Percentiles rank a stretch among this genome's conserved stretches.
Conservation (phyloP, 2,888 invertebrate genomes). For the Lissonota sp. region DNA sequence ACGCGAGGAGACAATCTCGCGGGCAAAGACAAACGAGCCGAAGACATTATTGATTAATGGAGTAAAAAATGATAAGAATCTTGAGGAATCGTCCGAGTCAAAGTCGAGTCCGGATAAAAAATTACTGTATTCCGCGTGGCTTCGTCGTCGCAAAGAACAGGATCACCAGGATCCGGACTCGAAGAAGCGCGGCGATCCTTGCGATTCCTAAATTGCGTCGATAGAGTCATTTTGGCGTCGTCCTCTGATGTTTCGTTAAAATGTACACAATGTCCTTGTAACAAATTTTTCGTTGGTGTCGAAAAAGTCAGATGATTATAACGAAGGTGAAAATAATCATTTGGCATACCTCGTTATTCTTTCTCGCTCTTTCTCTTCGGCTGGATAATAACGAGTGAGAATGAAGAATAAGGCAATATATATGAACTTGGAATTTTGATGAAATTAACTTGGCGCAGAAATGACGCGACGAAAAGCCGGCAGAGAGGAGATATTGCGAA, state of each 20-base stretch:
- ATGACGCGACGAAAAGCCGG: not conserved
- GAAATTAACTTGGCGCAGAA: slow-evolving; percentile 18
- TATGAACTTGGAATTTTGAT: slow-evolving; percentile 47
- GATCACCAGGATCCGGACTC: slow-evolving; percentile 33
- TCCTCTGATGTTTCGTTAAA: slow-evolving; percentile 28
- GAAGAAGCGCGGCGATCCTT: slow-evolving; percentile 33
- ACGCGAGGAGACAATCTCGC: not conserved
- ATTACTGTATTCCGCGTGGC: slow-evolving; percentile 73
- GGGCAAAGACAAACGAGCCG: slow-evolving; percentile 22
- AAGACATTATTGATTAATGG: slow-evolving; percentile 11
- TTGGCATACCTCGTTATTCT: not conserved
- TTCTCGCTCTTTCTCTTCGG: too few species aligned
- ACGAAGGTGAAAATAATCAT: not conserved
- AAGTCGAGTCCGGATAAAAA: slow-evolving; percentile 68
- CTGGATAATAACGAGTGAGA: too few species aligned
- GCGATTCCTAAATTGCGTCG: slow-evolving; percentile 60
- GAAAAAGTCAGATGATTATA: not conserved
- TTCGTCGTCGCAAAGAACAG: slow-evolving; percentile 64
- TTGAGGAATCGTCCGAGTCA: slow-evolving; percentile 18
- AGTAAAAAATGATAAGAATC: slow-evolving; percentile 32
- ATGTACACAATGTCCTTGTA: slow-evolving; percentile 26
- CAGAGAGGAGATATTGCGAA: not conserved
- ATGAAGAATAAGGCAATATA: slow-evolving; percentile 4
- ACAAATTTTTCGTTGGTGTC: slow-evolving; percentile 11
- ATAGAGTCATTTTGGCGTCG: slow-evolving; percentile 62